Conservation (phyloP, 2,113 vertebrate genomes). For the Tetraodon nigroviridis region DNA sequence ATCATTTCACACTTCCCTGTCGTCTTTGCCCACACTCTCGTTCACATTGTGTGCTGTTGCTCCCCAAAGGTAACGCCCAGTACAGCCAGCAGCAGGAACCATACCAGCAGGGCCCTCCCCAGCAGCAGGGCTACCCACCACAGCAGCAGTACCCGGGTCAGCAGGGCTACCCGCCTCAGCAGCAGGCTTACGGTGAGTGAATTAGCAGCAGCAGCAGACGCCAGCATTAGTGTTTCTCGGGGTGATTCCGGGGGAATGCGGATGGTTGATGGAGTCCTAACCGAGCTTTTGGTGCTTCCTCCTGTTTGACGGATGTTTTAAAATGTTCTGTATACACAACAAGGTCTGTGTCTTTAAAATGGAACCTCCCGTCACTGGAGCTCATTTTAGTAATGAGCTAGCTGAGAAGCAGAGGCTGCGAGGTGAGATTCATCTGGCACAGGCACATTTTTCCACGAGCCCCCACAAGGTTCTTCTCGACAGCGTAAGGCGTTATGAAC, state of each 20-base stretch:
- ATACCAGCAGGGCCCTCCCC: constrained; percentile 92
- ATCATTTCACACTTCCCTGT: neutral
- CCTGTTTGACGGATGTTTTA: constrained; percentile 8
- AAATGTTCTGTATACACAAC: neutral
- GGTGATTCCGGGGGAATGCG: neutral
- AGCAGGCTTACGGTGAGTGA: constrained; percentile 89
- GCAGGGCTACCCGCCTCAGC: constrained; percentile 80
- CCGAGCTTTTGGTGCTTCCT: constrained; percentile 15
- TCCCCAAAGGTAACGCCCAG: constrained; percentile 86
- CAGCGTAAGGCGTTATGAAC: constrained; percentile 57
- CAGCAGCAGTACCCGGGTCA: constrained; percentile 93
- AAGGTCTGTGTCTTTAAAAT: constrained; percentile 36
- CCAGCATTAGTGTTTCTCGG: neutral
- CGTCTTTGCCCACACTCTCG: constrained; percentile 9
- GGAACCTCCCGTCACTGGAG: constrained; percentile 54
- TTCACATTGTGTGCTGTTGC: constrained; percentile 37
- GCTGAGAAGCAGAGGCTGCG: constrained; percentile 58
- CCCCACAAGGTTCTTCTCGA: constrained; percentile 68
- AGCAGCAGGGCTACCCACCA: constrained; percentile 89
- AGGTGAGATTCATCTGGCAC: constrained; percentile 69
- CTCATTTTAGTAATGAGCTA: constrained; percentile 71
- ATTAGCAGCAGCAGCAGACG: neutral
- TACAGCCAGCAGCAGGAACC: constrained; percentile 95
- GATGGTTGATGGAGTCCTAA: constrained; percentile 24
- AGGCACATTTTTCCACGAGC: constrained; percentile 52